Conservation (phyloP, 2,888 invertebrate species). For the Phyllotreta striolata region DNA sequence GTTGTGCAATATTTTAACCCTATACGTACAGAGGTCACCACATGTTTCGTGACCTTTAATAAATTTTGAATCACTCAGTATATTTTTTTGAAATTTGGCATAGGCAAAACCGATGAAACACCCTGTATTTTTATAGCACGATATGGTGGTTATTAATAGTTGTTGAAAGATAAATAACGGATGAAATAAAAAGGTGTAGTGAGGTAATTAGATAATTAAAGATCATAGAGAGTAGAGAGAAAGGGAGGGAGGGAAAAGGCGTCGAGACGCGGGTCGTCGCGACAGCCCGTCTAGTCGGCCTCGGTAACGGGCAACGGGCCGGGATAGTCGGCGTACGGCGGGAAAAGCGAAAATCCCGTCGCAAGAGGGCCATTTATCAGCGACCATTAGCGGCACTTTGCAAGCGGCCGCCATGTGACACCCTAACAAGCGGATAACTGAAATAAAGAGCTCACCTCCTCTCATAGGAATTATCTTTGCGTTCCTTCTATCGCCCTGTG, state of each 20-base stretch:
- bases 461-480: slow-evolving; percentile 55
- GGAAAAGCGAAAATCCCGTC: slow-evolving; percentile 30
- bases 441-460: slow-evolving; percentile 58
- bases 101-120: too few species aligned
- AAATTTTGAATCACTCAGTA: too few species aligned
- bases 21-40: too few species aligned
- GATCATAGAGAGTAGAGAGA: background rate
- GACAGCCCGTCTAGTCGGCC: slow-evolving; percentile 16
- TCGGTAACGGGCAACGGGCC: background rate
- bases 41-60: too few species aligned
- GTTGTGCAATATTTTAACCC: too few species aligned
- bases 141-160: too few species aligned
- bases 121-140: too few species aligned
- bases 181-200: too few species aligned
- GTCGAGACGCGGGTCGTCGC: slow-evolving; percentile 5
- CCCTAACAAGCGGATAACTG: slow-evolving; percentile 58
- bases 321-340: slow-evolving; percentile 3
- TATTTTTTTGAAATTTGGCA: too few species aligned
- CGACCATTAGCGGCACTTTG: slow-evolving; percentile 57
- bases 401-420: slow-evolving; percentile 54
- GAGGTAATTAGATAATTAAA: too few species aligned
- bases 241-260: background rate
- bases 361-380: slow-evolving; percentile 55
- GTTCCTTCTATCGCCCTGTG: slow-evolving; percentile 45
- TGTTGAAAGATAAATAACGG: too few species aligned